Evolutionary conservation across 2,888 invertebrate genomes (phyloP), one percentile per base, ranked within the genome.

Genomic region (Meliscaeva auricollis): DNA sequence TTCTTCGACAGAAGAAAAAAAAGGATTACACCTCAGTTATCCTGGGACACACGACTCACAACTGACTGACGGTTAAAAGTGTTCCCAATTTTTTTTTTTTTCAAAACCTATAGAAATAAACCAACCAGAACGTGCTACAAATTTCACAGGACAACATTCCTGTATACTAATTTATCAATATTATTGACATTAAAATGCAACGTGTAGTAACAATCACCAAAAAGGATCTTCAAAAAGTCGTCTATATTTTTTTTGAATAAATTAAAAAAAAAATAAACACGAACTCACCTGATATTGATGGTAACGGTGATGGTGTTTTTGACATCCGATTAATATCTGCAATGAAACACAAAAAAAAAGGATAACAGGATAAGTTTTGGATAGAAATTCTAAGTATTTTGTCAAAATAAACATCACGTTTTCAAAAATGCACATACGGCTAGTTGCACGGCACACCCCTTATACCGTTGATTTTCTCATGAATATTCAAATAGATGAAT

Each of bases 321-420:
- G 91, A 91, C 90, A 92, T 90, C 89, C 91, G 90, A 88, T 90
- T 90, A 87, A 91, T 89, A 90, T 90, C 90, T 91, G 90, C 66
- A 91, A 90, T 11, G 74, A 83, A 62, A 87, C 52, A 32, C 54
- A 38, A 87, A 83, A 62, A 76, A 66, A 84, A 83, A 64, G 74
- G 38, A 87, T 79, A 82, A 73, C 72, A 44, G 64, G 64, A 81
- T 80, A 64, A 64, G 38, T 52, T 70, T 22, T 38, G 26, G 30
- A 38, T 76, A 8, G 62, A 72, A 62, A 48, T 64, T 48, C 66
- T 77, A 87, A 87, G 87, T 68, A 78, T 26, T 82, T 73, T 46
- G 54, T 62, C 44, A 75, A 79, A 87, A 87, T 83, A 75, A 87
- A 87, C 78, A 84, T 82, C 87, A 87, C 83, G 81, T 84, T 83